These are phyloP conservation scores for Patella depressa DNA, from an alignment of 2,888 invertebrate genomes.

Conservation along the genomic window DNA sequence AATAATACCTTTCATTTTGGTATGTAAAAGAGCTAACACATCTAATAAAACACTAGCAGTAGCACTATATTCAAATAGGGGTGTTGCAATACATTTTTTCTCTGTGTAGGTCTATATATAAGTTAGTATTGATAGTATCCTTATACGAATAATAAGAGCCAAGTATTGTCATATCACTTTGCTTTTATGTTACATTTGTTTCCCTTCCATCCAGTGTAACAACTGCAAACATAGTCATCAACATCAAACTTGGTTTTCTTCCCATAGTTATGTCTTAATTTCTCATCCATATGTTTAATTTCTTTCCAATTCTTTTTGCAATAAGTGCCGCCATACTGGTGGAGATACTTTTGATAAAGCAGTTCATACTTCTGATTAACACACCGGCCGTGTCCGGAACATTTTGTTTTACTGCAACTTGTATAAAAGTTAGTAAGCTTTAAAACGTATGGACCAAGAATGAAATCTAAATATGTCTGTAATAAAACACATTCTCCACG, in stretches of 20 bases:
- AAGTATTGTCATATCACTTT: no score
- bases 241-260: not conserved
- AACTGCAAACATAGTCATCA: conserved; percentile 39
- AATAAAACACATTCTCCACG: conserved; percentile 42
- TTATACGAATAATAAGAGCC: no score
- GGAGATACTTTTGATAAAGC: conserved; percentile 27
- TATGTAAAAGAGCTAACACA: no score
- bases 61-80: no score
- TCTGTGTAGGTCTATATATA: no score
- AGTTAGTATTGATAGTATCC: no score
- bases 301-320: conserved; percentile 23
- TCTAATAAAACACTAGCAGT: no score
- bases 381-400: conserved; percentile 48
- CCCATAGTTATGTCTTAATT: not conserved
- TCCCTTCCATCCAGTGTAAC: conserved; percentile 41
- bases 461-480: conserved; percentile 43
- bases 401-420: conserved; percentile 34
- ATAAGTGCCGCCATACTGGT: conserved; percentile 1
- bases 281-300: not conserved
- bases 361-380: conserved; percentile 37
- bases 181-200: conserved; percentile 30
- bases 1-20: no score
- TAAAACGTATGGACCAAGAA: conserved; percentile 53
- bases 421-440: conserved; percentile 37
- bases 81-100: no score